A percentile compares a stretch with the other conserved stretches of the same genome.
These are phyloP conservation scores for Samia ricini DNA, from an alignment of 1,140 invertebrate species.

Conservation along the genomic window DNA sequence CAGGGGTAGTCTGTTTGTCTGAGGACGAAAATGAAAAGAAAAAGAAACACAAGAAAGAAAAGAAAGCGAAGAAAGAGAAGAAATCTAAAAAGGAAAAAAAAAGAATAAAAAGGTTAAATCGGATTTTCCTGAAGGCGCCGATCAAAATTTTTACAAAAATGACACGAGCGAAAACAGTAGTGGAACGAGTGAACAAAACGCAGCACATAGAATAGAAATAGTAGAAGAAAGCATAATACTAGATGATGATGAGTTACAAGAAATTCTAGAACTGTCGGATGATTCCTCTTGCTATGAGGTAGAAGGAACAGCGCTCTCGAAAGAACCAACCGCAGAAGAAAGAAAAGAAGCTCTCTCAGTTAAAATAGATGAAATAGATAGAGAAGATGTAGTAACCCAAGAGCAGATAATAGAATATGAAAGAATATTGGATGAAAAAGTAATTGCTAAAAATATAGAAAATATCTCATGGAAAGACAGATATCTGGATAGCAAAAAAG, in stretches of 20 bases:
- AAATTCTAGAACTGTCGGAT: slow-evolving; percentile 68
- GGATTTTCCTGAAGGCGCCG: slow-evolving; percentile 57
- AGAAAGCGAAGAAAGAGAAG: slow-evolving; percentile 57
- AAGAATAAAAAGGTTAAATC: slow-evolving; percentile 38
- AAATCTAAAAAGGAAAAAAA: neutral
- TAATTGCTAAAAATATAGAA: slow-evolving; percentile 28
- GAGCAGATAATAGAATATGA: slow-evolving; percentile 40
- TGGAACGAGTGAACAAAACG: neutral
- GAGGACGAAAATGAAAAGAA: slow-evolving; percentile 42
- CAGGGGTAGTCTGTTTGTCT: slow-evolving; percentile 51
- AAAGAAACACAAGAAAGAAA: slow-evolving; percentile 41
- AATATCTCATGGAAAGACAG: slow-evolving; percentile 73
- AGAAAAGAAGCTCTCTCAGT: slow-evolving; percentile 66
- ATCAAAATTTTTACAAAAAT: slow-evolving; percentile 53
- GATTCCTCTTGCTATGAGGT: slow-evolving; percentile 68
- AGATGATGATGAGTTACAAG: slow-evolving; percentile 38
- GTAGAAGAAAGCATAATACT: slow-evolving; percentile 20
- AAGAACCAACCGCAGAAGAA: slow-evolving; percentile 63
- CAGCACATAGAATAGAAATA: slow-evolving; percentile 8
- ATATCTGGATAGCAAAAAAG: slow-evolving; percentile 75
- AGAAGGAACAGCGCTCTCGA: slow-evolving; percentile 60
- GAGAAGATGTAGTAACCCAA: slow-evolving; percentile 41
- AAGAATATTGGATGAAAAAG: slow-evolving; percentile 13
- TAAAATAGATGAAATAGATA: slow-evolving; percentile 69
- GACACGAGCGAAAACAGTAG: slow-evolving; percentile 1